Base-by-base conservation (phyloP, 2,113 vertebrate species). In the Lichenostomus cassidix region DNA sequence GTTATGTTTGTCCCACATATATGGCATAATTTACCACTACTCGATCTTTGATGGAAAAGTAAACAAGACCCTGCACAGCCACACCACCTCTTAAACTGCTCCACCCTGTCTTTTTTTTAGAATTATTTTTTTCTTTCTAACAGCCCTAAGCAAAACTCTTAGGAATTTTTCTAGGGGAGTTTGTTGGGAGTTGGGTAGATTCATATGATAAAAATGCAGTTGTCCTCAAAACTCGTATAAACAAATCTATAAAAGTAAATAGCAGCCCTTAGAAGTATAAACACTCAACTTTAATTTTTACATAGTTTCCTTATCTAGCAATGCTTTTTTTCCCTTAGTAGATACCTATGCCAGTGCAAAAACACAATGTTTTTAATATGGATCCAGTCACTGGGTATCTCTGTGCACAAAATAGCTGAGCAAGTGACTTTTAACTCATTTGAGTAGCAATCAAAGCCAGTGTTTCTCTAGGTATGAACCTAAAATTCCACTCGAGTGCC, bases 171-270 rank as follows among this genome's bases (percentile, higher is more conserved):
- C 91, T 27, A 84, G 31, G 60, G 73, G 59, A 95, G 64, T 55
- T 64, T 60, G 55, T 52, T 2, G 37, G 75, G 62, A 95, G 46
- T 73, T 25, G 68, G 29, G 63, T 75, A 79, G 92, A 96, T 95
- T 96, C 50, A 63, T 90, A 75, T 49, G 87, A 87, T 91, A 93
- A 96, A 97, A 96, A 97, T 90, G 76, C 90, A 89, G 78, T 73
- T 95, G 82, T 87, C 75, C 91, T 92, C 93, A 93, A 94, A 95
- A 91, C 65, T 52, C n/a, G 5, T 85, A 83, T 91, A 96, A 97
- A 97, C 94, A 97, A 94, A 95, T 88, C 90, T 95, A 58, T 58
- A 87, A 94, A 95, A 96, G 82, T 87, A 97, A 88, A 93, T 6
- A 83, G 41, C 25, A 71, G 94, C 42, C 81, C 42, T 73, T n/a